Evolutionary conservation across 1,140 invertebrate species (phyloP), one percentile per base, ranked within the genome.

Genomic region (Neodiprion lecontei): DNA sequence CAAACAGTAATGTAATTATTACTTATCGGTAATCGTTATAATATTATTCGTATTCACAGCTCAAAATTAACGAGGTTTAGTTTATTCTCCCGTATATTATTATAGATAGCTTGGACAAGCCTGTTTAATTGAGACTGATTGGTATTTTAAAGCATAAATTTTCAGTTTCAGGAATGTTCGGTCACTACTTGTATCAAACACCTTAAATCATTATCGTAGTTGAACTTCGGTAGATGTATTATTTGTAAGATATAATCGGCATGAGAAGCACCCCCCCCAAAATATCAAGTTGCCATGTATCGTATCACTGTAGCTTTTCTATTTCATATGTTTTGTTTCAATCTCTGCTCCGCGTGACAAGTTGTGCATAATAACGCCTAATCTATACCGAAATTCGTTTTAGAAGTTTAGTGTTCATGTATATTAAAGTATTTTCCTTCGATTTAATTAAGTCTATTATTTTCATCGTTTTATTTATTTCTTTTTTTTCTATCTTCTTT

Each of bases 61-160:
- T 61, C 53, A 61, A 61, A 61, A 61, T 61, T 61, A 61, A 61
- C 53, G n/a, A 40, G 28, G 53, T 61, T 61, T 61, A 61, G 53
- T 61, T 61, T 61, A 17, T 40, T 61, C 11, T 61, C 53, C 53
- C 53, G 53, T 61, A 61, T 9, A 14, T 40, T 40, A 40, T 5
- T 40, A 14, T 17, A 61, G n/a, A 61, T 40, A 40, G 28, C 53
- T 61, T 61, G n/a, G 53, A 61, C 53, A 61, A 61, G 11, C n/a
- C 53, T 61, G 53, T 61, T 17, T 61, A 61, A 61, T 61, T 14
- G 53, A 5, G 53, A 61, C 53, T 17, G 53, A 61, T 61, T 61
- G 11, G n/a, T 61, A 61, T 61, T 40, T 61, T 61, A 61, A 61
- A 61, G 53, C 9, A 40, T 40, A 40, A 61, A 61, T 61, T 61